phyloP scores from a whole-genome alignment of 1,140 invertebrate species.

The Bombus huntii region DNA sequence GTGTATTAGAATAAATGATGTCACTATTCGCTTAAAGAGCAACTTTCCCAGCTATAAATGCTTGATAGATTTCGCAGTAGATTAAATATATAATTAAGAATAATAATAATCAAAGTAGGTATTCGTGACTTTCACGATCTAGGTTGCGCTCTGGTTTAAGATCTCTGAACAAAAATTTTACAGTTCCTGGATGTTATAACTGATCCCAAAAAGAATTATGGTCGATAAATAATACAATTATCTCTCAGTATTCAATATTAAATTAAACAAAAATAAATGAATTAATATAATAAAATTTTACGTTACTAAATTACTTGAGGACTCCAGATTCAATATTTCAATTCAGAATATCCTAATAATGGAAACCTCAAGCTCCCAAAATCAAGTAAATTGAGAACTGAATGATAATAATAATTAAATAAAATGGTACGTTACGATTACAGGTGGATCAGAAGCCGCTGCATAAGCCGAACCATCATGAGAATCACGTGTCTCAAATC shows the following conservation, averaged over 20 bases:
- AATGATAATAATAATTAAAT: background rate
- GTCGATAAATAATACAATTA: too few relatives aligned
- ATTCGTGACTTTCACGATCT: background rate
- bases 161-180: background rate
- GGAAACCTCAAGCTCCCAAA: background rate
- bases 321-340: background rate
- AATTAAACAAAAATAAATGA: background rate
- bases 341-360: background rate
- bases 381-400: background rate
- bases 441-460: conserved; percentile 79
- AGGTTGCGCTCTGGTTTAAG: too few relatives aligned
- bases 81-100: background rate
- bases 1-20: background rate
- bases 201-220: too few relatives aligned
- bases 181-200: too few relatives aligned
- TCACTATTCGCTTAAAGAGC: background rate
- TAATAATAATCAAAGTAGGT: background rate
- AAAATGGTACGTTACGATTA: conserved; percentile 30
- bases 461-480: conserved; percentile 79
- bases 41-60: background rate
- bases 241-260: too few relatives aligned
- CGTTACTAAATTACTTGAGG: background rate
- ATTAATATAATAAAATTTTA: too few relatives aligned
- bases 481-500: conserved; percentile 81
- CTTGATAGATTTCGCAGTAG: background rate